These are phyloP conservation scores for Chromis chromis DNA, from an alignment of 2,797 vertebrate species.

Conservation along the genomic window DNA sequence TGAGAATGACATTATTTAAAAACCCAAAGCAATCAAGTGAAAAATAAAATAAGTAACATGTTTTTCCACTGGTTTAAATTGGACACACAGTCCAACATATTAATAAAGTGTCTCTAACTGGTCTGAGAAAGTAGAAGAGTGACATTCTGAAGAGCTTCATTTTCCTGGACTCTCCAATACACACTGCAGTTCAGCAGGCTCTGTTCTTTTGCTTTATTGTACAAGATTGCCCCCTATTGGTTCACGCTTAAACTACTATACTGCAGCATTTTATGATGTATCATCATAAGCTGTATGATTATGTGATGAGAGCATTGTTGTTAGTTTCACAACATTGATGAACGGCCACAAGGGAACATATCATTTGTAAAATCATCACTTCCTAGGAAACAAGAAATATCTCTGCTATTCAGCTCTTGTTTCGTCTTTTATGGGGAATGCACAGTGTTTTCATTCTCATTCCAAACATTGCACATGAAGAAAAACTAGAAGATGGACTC, in stretches of 20 bases:
- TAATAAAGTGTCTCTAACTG: constrained; percentile 4
- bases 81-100: neutral
- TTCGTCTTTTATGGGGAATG: constrained; percentile 5
- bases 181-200: neutral
- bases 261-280: neutral
- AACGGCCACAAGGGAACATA: neutral
- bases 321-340: constrained; percentile 6
- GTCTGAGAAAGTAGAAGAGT: neutral
- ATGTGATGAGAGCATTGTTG: constrained; percentile 6
- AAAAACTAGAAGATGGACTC: constrained; percentile 19
- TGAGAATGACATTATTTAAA: constrained; percentile 5
- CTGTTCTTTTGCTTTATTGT: constrained; percentile 54
- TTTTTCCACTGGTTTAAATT: neutral
- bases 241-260: constrained; percentile 25
- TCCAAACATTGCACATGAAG: constrained; percentile 5
- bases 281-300: neutral
- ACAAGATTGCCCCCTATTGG: constrained; percentile 80
- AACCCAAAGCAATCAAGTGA: neutral
- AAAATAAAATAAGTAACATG: neutral
- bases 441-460: constrained; percentile 6
- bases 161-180: constrained; percentile 10
- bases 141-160: constrained; percentile 14
- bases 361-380: neutral
- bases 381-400: neutral
- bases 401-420: neutral